phyloP scores from a whole-genome alignment of 2,888 invertebrate genomes.

The Drymonia ruficornis region DNA sequence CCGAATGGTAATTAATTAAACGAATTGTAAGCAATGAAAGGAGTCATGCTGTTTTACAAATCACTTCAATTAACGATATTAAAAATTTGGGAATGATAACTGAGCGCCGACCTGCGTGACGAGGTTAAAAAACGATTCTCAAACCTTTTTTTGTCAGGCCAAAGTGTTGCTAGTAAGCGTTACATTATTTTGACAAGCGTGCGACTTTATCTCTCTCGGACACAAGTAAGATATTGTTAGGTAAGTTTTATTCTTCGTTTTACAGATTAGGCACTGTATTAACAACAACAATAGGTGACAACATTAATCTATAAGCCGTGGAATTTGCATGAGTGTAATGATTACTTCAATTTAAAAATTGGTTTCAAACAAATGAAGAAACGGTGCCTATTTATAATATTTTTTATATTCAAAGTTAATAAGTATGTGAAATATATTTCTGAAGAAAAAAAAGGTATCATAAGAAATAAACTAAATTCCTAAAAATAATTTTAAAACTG shows the following conservation, averaged over 20 bases:
- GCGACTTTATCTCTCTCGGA: slow-evolving; percentile 67
- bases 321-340: slow-evolving; percentile 8
- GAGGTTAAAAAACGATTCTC: slow-evolving; percentile 53
- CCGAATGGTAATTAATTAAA: slow-evolving; percentile 82
- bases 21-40: slow-evolving; percentile 84
- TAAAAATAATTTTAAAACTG: too few species aligned
- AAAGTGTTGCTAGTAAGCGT: slow-evolving; percentile 46
- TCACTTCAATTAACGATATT: slow-evolving; percentile 85
- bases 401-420: too few species aligned
- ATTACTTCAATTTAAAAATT: not conserved
- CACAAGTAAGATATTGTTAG: slow-evolving; percentile 44
- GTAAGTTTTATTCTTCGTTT: slow-evolving; percentile 29
- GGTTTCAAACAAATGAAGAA: too few species aligned
- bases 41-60: slow-evolving; percentile 85
- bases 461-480: too few species aligned
- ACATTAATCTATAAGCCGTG: slow-evolving; percentile 38
- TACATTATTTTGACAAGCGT: slow-evolving; percentile 68
- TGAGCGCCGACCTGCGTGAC: slow-evolving; percentile 65
- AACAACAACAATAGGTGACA: slow-evolving; percentile 44
- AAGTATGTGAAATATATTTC: too few species aligned
- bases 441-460: too few species aligned
- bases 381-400: too few species aligned
- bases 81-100: slow-evolving; percentile 79
- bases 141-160: slow-evolving; percentile 45
- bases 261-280: slow-evolving; percentile 39